These are phyloP conservation scores for Drosophila sp. DNA, from an alignment of 1,140 invertebrate species.

Conservation along the genomic window DNA sequence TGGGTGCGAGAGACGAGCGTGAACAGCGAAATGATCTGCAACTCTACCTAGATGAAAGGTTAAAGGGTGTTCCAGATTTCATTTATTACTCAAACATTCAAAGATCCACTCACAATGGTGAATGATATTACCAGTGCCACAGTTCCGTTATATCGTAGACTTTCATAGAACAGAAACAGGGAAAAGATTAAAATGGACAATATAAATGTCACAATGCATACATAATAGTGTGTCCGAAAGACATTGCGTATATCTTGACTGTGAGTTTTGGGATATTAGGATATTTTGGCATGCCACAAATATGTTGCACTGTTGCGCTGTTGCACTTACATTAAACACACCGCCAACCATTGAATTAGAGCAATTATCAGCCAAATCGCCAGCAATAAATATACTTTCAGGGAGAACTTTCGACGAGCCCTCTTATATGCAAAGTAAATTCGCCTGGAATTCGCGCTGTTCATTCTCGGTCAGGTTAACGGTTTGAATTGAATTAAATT, in stretches of 20 bases:
- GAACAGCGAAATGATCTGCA: constrained; percentile 40
- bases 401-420: constrained; percentile 26
- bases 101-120: constrained; percentile 45
- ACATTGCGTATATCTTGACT: neutral
- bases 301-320: constrained; percentile 21
- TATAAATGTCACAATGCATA: constrained; percentile 17
- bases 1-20: constrained; percentile 12
- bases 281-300: neutral
- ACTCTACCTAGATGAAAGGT: constrained; percentile 49
- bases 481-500: neutral
- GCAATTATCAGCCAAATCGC: constrained; percentile 18
- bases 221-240: neutral
- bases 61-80: neutral
- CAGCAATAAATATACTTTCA: constrained; percentile 15
- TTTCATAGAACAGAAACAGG: constrained; percentile 19
- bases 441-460: neutral
- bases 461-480: neutral
- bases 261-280: neutral
- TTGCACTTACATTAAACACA: constrained; percentile 46
- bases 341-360: constrained; percentile 33
- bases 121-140: neutral
- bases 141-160: constrained; percentile 1
- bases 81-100: no score
- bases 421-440: constrained; percentile 22
- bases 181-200: constrained; percentile 28